These are phyloP conservation scores for Yoshiicerus persimilis DNA, from an alignment of 1,140 invertebrate species.

Conservation along the genomic window DNA sequence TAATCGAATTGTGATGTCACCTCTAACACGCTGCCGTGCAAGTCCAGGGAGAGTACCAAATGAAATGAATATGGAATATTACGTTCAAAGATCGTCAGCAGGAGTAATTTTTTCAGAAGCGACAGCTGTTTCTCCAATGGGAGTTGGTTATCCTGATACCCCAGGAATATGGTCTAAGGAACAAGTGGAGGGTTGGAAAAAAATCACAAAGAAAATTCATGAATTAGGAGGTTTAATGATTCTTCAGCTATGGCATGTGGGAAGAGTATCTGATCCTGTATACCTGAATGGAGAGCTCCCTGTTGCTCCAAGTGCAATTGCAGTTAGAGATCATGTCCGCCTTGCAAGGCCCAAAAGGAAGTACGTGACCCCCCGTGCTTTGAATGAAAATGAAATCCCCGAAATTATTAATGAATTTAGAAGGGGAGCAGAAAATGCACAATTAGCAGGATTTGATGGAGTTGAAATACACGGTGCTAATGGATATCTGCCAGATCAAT, in stretches of 20 bases:
- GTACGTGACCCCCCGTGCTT: not conserved
- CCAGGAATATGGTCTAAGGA: constrained; percentile 1
- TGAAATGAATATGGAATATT: not conserved
- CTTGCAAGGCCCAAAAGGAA: not conserved
- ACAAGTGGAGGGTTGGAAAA: not conserved
- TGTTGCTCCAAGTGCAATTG: not conserved
- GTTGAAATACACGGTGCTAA: not conserved
- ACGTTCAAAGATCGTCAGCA: not conserved
- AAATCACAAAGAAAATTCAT: not conserved
- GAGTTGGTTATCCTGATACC: not conserved
- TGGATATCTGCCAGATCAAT: not conserved
- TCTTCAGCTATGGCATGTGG: not conserved
- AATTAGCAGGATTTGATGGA: not conserved
- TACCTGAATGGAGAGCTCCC: not conserved
- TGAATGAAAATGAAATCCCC: not conserved
- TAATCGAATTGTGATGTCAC: not conserved
- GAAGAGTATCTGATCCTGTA: not conserved
- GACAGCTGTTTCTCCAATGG: not conserved
- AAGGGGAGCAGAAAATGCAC: not conserved
- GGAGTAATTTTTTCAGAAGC: not conserved
- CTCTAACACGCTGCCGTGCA: not conserved
- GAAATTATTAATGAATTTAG: not conserved
- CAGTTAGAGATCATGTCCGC: not conserved
- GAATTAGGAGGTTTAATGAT: not conserved
- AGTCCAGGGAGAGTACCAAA: not conserved